Evolutionary conservation across 2,888 invertebrate species (phyloP).

Genomic region (Netelia virgata): DNA sequence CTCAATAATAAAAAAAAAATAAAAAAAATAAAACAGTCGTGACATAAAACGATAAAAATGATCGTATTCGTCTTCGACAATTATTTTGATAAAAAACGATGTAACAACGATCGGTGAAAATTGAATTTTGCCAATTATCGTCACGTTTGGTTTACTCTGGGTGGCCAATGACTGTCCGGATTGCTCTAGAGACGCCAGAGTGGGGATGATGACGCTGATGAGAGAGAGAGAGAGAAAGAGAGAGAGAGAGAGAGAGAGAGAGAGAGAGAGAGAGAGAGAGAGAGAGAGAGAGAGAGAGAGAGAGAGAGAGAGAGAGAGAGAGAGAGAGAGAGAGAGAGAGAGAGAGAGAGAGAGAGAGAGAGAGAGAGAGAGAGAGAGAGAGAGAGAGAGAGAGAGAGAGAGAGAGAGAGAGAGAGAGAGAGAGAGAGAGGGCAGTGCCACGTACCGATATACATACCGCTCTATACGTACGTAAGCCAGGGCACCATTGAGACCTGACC

Average conservation of each 20-base stretch:
- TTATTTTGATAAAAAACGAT: background rate
- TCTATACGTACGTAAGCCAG: conserved; percentile 45
- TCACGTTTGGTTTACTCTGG: background rate
- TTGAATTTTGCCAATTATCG: background rate
- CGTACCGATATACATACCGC: conserved; percentile 49
- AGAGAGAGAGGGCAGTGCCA: conserved; percentile 37
- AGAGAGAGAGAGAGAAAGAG: background rate
- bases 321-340: background rate
- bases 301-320: background rate
- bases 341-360: background rate
- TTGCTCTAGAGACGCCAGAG: background rate
- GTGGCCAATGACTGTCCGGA: background rate
- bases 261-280: conserved; percentile 4
- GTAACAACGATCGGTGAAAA: background rate
- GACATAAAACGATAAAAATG: background rate
- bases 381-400: no score
- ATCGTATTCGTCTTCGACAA: no score
- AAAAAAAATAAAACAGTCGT: background rate
- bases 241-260: background rate
- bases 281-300: conserved; percentile 6
- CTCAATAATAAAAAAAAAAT: background rate
- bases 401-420: background rate
- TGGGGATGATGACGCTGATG: background rate
- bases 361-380: background rate
- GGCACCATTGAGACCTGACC: conserved; percentile 73